These are phyloP conservation scores for Cottoperca gobio DNA, from an alignment of 2,797 vertebrate species.

Conservation along the genomic window DNA sequence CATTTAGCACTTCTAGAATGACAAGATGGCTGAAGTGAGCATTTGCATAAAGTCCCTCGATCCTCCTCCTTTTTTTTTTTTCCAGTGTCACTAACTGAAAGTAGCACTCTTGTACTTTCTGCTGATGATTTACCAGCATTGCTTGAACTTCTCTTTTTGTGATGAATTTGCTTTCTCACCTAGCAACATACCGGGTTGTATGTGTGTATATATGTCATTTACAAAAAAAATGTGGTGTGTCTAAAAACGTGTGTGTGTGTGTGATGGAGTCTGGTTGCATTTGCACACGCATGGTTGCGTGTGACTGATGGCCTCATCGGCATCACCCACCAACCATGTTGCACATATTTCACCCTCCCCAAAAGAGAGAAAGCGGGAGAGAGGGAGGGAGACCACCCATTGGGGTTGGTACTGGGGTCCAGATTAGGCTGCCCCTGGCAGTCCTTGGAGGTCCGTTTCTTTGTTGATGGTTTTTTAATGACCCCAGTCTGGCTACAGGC, in stretches of 20 bases:
- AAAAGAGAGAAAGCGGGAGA: conserved; percentile 24
- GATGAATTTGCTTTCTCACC: conserved; percentile 51
- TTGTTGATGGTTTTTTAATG: conserved; percentile 82
- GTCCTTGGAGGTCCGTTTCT: conserved; percentile 76
- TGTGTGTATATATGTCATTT: conserved; percentile 43
- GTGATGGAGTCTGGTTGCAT: conserved; percentile 16
- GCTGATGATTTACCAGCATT: conserved; percentile 61
- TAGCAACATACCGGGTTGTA: conserved; percentile 22
- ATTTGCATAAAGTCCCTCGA: conserved; percentile 71
- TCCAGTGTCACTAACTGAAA: conserved; percentile 51
- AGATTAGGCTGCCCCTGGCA: conserved; percentile 79
- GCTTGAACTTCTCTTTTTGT: conserved; percentile 56
- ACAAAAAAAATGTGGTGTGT: conserved; percentile 31
- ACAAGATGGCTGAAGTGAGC: conserved; percentile 45
- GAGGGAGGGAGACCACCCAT: conserved; percentile 80
- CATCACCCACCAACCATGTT: conserved; percentile 42
- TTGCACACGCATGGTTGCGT: conserved; percentile 42
- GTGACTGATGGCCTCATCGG: conserved; percentile 48
- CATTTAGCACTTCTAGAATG: conserved; percentile 72
- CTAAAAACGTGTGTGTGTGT: neutral
- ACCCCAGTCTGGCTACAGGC: conserved; percentile 67
- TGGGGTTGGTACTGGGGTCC: conserved; percentile 71
- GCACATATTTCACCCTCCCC: conserved; percentile 28
- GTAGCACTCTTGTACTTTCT: conserved; percentile 38
- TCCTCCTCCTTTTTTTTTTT: neutral